phyloP scores from a whole-genome alignment of 2,888 invertebrate species.

The Pheosia gnoma region DNA sequence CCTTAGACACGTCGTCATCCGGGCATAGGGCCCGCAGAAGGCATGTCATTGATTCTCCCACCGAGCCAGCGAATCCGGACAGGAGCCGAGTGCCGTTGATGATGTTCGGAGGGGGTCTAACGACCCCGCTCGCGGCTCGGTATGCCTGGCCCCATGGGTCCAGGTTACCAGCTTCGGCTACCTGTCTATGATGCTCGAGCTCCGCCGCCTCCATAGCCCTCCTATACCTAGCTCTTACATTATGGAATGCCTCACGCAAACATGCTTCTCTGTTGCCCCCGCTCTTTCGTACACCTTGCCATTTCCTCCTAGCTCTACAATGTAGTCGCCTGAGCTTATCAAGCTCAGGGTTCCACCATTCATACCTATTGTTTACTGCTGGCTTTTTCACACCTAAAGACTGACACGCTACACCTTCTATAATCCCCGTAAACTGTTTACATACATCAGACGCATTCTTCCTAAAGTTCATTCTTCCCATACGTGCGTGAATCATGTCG shows the following conservation, averaged over 20 bases:
- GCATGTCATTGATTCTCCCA: slow-evolving; percentile 19
- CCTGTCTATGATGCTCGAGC: slow-evolving; percentile 2
- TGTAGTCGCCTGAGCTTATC: too few relatives aligned
- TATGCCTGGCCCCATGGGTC: slow-evolving; percentile 38
- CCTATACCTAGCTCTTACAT: too few relatives aligned
- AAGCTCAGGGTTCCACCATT: too few relatives aligned
- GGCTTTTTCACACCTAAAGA: too few relatives aligned
- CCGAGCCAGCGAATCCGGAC: slow-evolving; percentile 13
- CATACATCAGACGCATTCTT: neutral
- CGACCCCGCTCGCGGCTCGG: slow-evolving; percentile 23
- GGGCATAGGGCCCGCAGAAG: slow-evolving; percentile 37
- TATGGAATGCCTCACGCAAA: too few relatives aligned
- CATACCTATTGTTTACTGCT: too few relatives aligned
- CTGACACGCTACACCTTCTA: too few relatives aligned
- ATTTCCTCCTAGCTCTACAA: too few relatives aligned
- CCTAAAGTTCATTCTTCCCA: neutral
- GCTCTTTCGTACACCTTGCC: too few relatives aligned
- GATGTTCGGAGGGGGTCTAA: slow-evolving; percentile 25
- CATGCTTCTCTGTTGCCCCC: too few relatives aligned
- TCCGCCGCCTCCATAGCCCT: slow-evolving; percentile 13
- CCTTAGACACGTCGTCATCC: slow-evolving; percentile 29
- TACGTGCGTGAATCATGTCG: neutral
- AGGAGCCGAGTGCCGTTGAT: slow-evolving; percentile 16
- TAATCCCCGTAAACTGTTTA: neutral
- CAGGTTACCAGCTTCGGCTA: neutral